phyloP scores from a whole-genome alignment of 2,113 vertebrate species.

The Tenebrosternarchus preto region DNA sequence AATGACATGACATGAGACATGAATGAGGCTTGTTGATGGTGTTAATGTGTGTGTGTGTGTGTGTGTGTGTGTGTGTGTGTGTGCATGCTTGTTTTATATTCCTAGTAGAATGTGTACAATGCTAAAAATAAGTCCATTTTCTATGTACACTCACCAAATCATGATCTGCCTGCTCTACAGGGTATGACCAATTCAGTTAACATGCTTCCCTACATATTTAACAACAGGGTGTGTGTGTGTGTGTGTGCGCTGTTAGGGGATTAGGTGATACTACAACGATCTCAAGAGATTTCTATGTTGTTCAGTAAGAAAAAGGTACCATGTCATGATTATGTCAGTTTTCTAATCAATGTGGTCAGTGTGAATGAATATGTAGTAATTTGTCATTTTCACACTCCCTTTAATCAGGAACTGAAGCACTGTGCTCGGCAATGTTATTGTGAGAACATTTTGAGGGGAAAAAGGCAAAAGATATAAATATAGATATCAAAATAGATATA shows the following conservation, averaged over 20 bases:
- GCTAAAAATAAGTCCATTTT: too few species aligned
- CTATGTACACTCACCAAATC: too few species aligned
- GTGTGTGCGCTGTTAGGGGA: too few species aligned
- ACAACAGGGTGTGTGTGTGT: not conserved
- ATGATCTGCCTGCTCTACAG: too few species aligned
- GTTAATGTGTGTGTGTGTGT: not conserved
- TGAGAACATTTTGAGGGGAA: not conserved
- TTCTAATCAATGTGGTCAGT: not conserved
- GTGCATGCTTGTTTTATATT: not conserved
- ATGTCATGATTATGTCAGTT: slow-evolving; percentile 23
- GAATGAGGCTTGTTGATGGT: not conserved
- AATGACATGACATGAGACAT: not conserved
- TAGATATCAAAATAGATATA: too few species aligned
- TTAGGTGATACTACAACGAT: not conserved
- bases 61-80: not conserved
- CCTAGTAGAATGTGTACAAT: not conserved
- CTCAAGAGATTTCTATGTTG: not conserved
- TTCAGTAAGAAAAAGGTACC: not conserved
- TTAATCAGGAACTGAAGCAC: not conserved
- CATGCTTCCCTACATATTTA: not conserved
- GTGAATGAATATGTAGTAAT: not conserved
- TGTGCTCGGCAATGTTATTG: not conserved
- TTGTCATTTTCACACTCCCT: not conserved
- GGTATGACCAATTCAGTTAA: not conserved
- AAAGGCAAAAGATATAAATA: not conserved